Percentiles rank a stretch among this genome's conserved stretches.
These are phyloP conservation scores for fruit fly (Drosophila melanogaster) DNA, from an alignment of 1,140 invertebrate genomes.

Conservation along the genomic window Release_6_plus_ISO1_MT NT_033779.5:11536001-11536500, in stretches of 20 bases:
- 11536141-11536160: constrained; percentile 82
- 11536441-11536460: constrained; percentile 67
- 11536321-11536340: constrained; percentile 2
- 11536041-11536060: constrained; percentile 5
- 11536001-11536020: constrained; percentile 76
- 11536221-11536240: constrained; percentile 62
- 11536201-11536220: constrained; percentile 13
- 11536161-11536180: constrained; percentile 82
- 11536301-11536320: constrained; percentile 1
- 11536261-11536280: constrained; percentile 74
- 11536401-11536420: constrained; percentile 25
- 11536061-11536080: neutral
- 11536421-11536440: constrained; percentile 48
- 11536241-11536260: constrained; percentile 78
- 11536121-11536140: constrained; percentile 74
- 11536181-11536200: constrained; percentile 77
- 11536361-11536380: constrained; percentile 38
- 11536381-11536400: neutral
- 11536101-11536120: constrained; percentile 22
- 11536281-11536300: constrained; percentile 10
- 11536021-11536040: constrained; percentile 65
- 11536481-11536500: constrained; percentile 79
- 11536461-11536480: constrained; percentile 78
- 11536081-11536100: constrained; percentile 50
- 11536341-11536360: constrained; percentile 49